Evolutionary conservation across 1,140 invertebrate species (phyloP).

Genomic region (Temnothorax curvispinosus): DNA sequence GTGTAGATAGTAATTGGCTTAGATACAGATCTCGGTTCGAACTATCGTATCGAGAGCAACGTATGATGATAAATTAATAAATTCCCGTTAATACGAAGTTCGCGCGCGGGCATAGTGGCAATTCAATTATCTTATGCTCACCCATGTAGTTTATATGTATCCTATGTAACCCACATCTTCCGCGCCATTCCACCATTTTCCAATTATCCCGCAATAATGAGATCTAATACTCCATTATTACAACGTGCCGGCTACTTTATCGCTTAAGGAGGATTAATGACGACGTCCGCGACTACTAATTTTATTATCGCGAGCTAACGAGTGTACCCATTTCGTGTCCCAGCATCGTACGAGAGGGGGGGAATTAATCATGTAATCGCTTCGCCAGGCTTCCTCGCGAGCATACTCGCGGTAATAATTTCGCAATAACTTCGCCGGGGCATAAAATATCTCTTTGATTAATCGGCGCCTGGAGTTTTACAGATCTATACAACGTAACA

Average conservation of each 20-base stretch:
- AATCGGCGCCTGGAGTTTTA: background rate
- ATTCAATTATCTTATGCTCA: constrained; percentile 46
- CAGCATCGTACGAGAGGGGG: constrained; percentile 1
- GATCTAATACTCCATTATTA: constrained; percentile 58
- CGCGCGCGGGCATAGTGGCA: constrained; percentile 19
- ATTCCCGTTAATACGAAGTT: constrained; percentile 39
- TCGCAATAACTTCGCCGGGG: constrained; percentile 24
- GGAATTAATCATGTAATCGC: constrained; percentile 46
- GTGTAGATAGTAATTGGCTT: background rate
- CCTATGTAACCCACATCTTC: constrained; percentile 54
- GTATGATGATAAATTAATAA: constrained; percentile 56
- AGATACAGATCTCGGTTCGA: background rate
- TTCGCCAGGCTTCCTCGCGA: background rate
- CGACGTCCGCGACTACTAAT: constrained; percentile 44
- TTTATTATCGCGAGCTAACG: constrained; percentile 57
- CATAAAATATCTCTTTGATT: constrained; percentile 13
- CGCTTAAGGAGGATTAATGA: constrained; percentile 61
- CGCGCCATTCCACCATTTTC: constrained; percentile 52
- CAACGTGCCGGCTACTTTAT: constrained; percentile 58
- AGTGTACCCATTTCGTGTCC: constrained; percentile 34
- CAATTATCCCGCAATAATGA: constrained; percentile 60
- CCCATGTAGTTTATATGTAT: constrained; percentile 51
- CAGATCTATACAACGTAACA: background rate
- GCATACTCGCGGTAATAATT: constrained; percentile 28
- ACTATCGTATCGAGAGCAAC: background rate